Conservation (phyloP, 2,888 invertebrate genomes). For the Hyppa rectilinea region DNA sequence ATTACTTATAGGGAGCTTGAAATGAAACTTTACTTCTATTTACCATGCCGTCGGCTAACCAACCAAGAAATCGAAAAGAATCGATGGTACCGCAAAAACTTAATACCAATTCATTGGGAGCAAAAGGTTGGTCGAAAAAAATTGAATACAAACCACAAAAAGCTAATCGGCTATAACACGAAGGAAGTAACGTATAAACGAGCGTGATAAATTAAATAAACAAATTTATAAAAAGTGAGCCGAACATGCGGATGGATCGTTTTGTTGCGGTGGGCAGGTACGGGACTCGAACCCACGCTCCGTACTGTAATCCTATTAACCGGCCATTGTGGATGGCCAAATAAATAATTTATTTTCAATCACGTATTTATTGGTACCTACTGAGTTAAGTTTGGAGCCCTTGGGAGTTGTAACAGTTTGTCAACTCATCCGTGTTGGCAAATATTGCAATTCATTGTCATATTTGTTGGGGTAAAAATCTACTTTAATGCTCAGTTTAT, state of each 20-base stretch:
- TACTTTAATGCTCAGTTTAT: constrained; percentile 5
- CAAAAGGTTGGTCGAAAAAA: constrained; percentile 76
- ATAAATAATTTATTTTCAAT: constrained; percentile 88
- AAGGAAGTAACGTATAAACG: constrained; percentile 89
- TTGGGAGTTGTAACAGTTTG: constrained; percentile 72
- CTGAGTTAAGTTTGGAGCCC: constrained; percentile 69
- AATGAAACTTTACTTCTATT: constrained; percentile 22
- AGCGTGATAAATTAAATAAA: constrained; percentile 90
- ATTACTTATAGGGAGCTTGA: constrained; percentile 22
- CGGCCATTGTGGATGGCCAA: constrained; percentile 84
- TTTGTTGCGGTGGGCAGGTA: constrained; percentile 85
- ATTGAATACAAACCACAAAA: constrained; percentile 84
- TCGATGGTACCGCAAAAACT: constrained; percentile 78
- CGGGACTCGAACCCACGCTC: constrained; percentile 85
- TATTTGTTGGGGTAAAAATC: constrained; percentile 11
- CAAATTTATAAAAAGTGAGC: constrained; percentile 87
- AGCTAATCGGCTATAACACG: constrained; percentile 86
- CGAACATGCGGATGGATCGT: constrained; percentile 78
- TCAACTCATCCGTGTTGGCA: constrained; percentile 70
- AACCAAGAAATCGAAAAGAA: constrained; percentile 76
- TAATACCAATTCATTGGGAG: constrained; percentile 79
- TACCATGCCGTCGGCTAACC: constrained; percentile 49
- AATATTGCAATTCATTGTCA: constrained; percentile 51
- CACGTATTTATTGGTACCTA: constrained; percentile 74
- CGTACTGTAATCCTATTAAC: constrained; percentile 86